Base-by-base conservation (phyloP, 2,888 invertebrate species). In the Liposcelis brunnea region DNA sequence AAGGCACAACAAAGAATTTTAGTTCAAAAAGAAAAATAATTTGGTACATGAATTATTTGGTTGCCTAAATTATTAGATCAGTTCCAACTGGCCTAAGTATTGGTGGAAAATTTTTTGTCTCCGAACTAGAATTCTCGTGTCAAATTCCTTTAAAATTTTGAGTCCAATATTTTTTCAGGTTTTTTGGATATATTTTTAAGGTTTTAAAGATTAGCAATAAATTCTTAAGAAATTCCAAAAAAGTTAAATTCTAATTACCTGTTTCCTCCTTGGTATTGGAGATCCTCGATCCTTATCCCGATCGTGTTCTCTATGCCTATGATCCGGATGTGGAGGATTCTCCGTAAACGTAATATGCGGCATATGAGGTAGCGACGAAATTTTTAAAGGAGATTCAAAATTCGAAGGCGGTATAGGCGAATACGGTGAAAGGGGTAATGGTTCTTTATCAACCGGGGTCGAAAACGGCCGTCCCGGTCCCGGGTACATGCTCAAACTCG, bases 251-350 rank as follows among this genome's bases (percentile, higher is more conserved):
- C 26, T 26, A 8, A 26, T 26, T 48, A 61, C 61, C 58, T 61
- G 87, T 57, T 87, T 87, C 51, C 87, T 68, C 49, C 87, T 68
- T 1, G 86, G 83, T 65, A 81, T 72, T n/a, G 84, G 85, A 47
- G 83, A 84, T 45, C 40, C 40, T 19, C 40, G 3, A 21, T 40
- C 40, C 40, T 40, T 40, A 14, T 40, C 40, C 62, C 45, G 65
- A 63, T 51, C 62, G 26, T 26, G 26, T 49, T 49, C 62, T 55
- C 56, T 57, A 51, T 56, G 62, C 52, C 57, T 50, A 60, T 59
- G 55, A 61, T 61, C 56, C 49, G 49, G 60, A 48, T 48, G 55
- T 56, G 50, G 59, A 52, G 58, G 53, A 43, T 58, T 56, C 31
- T 66, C 64, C 56, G 66, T 55, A 65, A 72, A 64, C 50, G 60